Percentiles rank a stretch among this genome's conserved stretches.
These are phyloP conservation scores for Plotosus lineatus DNA, from an alignment of 2,113 vertebrate genomes.

Conservation along the genomic window DNA sequence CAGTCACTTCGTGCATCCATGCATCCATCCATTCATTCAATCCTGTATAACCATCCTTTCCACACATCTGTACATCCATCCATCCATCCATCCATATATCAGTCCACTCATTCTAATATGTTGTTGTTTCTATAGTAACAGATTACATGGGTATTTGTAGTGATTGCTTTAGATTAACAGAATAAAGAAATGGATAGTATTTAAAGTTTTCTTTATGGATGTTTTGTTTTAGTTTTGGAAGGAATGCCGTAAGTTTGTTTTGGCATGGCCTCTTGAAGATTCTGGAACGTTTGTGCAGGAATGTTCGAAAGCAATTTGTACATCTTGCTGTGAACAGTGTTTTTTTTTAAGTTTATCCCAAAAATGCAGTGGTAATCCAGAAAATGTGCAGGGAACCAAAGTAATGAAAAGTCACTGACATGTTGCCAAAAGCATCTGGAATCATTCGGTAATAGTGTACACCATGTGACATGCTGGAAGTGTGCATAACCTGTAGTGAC, in stretches of 20 bases:
- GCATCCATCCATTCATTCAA: no score
- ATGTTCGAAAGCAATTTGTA: neutral
- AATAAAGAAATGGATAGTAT: neutral
- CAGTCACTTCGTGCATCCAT: no score
- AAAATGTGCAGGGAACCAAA: neutral
- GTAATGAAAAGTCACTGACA: neutral
- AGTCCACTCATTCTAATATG: neutral
- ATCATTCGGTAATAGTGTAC: neutral
- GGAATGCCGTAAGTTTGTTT: neutral
- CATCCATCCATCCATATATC: neutral
- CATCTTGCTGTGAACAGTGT: neutral
- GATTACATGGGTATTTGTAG: neutral
- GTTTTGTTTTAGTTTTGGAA: neutral
- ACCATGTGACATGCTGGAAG: neutral
- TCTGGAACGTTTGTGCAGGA: neutral
- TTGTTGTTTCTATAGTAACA: neutral
- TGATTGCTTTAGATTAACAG: neutral
- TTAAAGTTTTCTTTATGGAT: neutral
- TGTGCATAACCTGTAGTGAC: neutral
- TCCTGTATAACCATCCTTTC: no score
- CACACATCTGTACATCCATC: no score
- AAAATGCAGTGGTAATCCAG: neutral
- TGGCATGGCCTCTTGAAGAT: neutral
- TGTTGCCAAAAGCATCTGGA: slow-evolving; percentile 1
- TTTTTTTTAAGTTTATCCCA: neutral